Evolutionary conservation across 2,113 vertebrate genomes (phyloP).

Genomic region (Meriones unguiculatus): DNA sequence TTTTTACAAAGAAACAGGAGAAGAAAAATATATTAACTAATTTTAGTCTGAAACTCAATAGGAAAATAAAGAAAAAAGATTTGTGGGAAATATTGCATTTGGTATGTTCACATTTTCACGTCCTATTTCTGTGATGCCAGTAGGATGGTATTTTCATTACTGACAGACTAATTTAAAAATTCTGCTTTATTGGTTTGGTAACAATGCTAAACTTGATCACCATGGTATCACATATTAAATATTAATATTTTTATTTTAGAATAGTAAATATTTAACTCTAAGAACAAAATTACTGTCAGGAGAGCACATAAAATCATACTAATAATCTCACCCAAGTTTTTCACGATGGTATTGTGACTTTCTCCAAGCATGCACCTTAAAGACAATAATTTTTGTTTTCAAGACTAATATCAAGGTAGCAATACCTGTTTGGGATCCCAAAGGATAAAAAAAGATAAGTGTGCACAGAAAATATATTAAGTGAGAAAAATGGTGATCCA

Average conservation of each 20-base stretch:
- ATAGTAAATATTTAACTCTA: constrained; percentile 26
- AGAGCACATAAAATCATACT: neutral
- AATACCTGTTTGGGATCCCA: neutral
- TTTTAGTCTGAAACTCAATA: neutral
- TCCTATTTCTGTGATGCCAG: no score
- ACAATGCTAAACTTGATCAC: constrained; percentile 36
- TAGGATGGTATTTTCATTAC: neutral
- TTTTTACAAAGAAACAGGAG: neutral
- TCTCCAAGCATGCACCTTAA: neutral
- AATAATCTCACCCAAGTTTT: neutral
- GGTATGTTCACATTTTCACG: neutral
- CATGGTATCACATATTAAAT: constrained; percentile 11
- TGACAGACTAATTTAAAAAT: neutral
- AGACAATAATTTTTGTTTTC: neutral
- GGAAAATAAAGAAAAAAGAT: neutral
- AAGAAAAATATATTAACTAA: neutral
- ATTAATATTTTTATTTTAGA: constrained; percentile 22
- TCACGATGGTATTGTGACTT: neutral
- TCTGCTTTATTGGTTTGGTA: neutral
- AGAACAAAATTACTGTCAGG: neutral
- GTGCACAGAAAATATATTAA: neutral
- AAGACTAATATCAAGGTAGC: neutral
- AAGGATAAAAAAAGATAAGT: neutral
- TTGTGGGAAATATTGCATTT: neutral
- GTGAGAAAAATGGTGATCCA: neutral